Conservation (phyloP, 2,888 invertebrate species). For the Metellina segmentata region DNA sequence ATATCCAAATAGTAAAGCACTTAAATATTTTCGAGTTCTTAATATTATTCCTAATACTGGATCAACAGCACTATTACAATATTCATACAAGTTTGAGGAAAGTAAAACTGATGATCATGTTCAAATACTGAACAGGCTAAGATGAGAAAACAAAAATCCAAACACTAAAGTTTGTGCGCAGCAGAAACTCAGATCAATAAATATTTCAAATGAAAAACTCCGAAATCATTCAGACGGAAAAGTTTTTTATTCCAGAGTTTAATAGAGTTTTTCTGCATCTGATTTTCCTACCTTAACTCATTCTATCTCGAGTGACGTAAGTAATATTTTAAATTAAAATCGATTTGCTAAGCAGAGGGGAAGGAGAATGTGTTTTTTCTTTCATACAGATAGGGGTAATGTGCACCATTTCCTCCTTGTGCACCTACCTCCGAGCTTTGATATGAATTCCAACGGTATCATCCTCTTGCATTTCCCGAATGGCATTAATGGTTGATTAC, state of each 20-base stretch:
- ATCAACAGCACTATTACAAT: no score
- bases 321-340: conserved; percentile 50
- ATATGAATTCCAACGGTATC: neutral
- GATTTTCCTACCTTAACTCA: neutral
- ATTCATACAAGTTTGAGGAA: no score
- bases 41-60: no score
- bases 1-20: no score
- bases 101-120: no score
- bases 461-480: neutral
- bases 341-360: conserved; percentile 24
- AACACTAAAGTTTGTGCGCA: neutral
- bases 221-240: neutral
- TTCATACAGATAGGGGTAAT: conserved; percentile 4
- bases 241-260: neutral
- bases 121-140: neutral
- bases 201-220: neutral
- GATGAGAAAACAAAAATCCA: neutral
- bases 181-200: neutral
- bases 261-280: neutral
- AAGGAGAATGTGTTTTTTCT: conserved; percentile 2
- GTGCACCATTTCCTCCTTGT: neutral
- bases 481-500: neutral
- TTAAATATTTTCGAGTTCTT: no score
- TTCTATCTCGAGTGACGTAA: conserved; percentile 1
- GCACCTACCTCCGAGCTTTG: neutral